phyloP scores from a whole-genome alignment of 2,113 vertebrate genomes.

The Irena cyanogastra region DNA sequence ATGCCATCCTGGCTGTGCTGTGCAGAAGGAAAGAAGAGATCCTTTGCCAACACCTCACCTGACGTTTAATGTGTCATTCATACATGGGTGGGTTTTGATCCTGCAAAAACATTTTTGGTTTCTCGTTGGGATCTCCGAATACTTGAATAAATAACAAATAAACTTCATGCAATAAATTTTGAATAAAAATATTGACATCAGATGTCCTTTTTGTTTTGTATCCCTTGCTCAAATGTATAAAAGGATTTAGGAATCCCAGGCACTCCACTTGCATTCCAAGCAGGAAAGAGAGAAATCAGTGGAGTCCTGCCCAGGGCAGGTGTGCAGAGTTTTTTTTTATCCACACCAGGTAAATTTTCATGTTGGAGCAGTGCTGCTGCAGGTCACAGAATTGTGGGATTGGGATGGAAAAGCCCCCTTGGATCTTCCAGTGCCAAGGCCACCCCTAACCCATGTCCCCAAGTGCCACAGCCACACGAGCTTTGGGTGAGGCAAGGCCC shows the following conservation, averaged over 20 bases:
- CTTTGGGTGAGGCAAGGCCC: neutral
- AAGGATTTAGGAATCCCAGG: neutral
- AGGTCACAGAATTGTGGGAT: neutral
- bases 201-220: neutral
- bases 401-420: neutral
- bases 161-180: neutral
- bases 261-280: neutral
- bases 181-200: neutral
- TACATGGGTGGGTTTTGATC: neutral
- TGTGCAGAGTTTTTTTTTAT: neutral
- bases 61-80: neutral
- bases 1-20: neutral
- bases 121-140: neutral
- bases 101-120: neutral
- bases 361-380: neutral
- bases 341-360: neutral
- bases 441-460: neutral
- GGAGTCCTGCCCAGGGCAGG: neutral
- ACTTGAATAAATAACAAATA: neutral
- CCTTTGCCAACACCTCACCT: neutral
- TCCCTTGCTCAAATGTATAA: neutral
- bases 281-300: neutral
- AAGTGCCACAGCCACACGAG: neutral
- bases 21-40: neutral
- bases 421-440: neutral